phyloP scores from a whole-genome alignment of 2,113 vertebrate genomes.

The Hydrolagus affinis region DNA sequence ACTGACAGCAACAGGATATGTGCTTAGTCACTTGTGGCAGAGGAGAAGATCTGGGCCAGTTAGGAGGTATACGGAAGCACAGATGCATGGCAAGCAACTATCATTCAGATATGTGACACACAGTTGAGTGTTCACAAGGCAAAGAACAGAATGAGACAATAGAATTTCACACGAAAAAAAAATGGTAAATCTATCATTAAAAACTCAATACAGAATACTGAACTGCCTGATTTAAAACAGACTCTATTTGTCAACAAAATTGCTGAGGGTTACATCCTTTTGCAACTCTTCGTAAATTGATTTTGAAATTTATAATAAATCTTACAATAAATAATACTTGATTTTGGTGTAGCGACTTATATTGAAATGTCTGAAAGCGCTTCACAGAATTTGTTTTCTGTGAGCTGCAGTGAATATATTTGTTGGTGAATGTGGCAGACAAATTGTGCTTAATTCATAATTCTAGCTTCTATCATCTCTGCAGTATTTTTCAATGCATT shows the following conservation, averaged over 20 bases:
- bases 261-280: not conserved
- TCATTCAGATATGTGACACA: not conserved
- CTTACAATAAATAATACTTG: too few relatives aligned
- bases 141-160: not conserved
- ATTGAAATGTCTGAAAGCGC: too few relatives aligned
- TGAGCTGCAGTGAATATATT: too few relatives aligned
- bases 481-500: too few relatives aligned
- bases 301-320: not conserved
- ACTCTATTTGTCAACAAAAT: not conserved
- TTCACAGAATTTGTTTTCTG: too few relatives aligned
- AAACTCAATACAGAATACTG: not conserved
- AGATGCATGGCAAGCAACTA: not conserved
- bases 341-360: too few relatives aligned
- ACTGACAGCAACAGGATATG: not conserved
- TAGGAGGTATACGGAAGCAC: not conserved
- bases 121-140: not conserved
- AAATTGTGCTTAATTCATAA: too few relatives aligned
- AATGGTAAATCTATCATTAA: not conserved
- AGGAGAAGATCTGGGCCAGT: not conserved
- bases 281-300: not conserved
- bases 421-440: too few relatives aligned
- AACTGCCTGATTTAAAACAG: too few relatives aligned
- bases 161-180: not conserved
- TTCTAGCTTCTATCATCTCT: too few relatives aligned
- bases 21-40: slow-evolving; percentile 12